A percentile compares a stretch with the other conserved stretches of the same genome.
Conservation (phyloP, 2,888 invertebrate genomes). For the Polydesmus complanatus region DNA sequence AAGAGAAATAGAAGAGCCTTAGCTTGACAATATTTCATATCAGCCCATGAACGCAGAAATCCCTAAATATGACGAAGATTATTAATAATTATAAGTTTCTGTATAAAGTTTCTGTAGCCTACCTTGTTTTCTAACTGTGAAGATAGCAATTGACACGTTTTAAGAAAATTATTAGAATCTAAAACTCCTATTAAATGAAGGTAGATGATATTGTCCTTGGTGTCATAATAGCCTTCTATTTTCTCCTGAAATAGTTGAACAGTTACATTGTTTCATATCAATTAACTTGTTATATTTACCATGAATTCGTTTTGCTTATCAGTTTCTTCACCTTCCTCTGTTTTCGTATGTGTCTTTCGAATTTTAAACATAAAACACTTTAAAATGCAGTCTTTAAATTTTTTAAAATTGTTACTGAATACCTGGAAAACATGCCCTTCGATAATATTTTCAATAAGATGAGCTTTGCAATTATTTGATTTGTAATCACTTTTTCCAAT, state of each 20-base stretch:
- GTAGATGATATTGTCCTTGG: slow-evolving; percentile 8
- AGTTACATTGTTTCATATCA: not conserved
- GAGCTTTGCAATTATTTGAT: slow-evolving; percentile 9
- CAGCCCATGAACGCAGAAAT: slow-evolving; percentile 12
- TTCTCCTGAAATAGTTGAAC: not conserved
- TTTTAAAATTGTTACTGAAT: not conserved
- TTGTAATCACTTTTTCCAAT: slow-evolving; percentile 12
- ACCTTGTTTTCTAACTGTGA: slow-evolving; percentile 8
- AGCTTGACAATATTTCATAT: slow-evolving; percentile 12
- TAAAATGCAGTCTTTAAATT: not conserved
- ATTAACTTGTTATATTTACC: not conserved
- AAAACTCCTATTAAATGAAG: slow-evolving; percentile 12
- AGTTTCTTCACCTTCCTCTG: no score
- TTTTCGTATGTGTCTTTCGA: no score
- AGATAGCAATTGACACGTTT: not conserved
- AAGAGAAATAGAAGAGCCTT: slow-evolving; percentile 13
- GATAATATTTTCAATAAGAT: slow-evolving; percentile 1
- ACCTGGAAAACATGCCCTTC: slow-evolving; percentile 10
- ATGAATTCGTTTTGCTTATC: no score
- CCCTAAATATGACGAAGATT: slow-evolving; percentile 8
- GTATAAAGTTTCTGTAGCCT: not conserved
- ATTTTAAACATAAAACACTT: no score
- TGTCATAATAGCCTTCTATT: slow-evolving; percentile 12
- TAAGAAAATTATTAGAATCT: slow-evolving; percentile 7
- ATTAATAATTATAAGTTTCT: not conserved